Percentiles rank a stretch among this genome's conserved stretches.
Evolutionary conservation across 2,888 invertebrate species (phyloP).

Genomic region (Lasioglossum figueresi): DNA sequence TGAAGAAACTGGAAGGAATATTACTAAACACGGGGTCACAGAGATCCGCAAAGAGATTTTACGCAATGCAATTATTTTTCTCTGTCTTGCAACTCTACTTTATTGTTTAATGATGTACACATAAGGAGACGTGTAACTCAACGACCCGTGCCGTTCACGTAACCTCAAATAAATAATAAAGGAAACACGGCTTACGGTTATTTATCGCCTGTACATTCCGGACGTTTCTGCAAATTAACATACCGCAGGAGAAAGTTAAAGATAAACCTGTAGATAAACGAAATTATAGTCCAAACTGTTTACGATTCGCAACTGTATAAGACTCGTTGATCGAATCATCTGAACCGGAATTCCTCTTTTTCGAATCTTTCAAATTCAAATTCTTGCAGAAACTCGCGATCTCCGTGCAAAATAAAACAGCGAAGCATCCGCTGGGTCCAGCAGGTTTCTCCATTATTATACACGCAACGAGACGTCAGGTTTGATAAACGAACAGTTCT

Average conservation of each 20-base stretch:
- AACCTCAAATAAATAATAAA: not conserved
- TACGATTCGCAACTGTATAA: not conserved
- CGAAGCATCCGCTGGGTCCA: not conserved
- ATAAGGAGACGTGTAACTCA: not conserved
- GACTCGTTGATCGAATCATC: too few species aligned
- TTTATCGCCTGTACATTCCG: not conserved
- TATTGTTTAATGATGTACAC: not conserved
- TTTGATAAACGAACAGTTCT: constrained; percentile 4
- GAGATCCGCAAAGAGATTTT: not conserved
- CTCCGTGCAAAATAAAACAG: not conserved
- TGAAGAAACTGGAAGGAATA: not conserved
- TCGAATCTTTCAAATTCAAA: too few species aligned
- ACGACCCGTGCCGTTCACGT: not conserved
- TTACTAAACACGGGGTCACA: not conserved
- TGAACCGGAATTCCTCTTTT: not conserved
- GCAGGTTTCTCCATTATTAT: not conserved
- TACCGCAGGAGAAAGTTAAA: not conserved
- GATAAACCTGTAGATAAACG: too few species aligned
- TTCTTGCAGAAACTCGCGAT: not conserved
- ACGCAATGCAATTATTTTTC: not conserved
- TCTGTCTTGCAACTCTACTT: not conserved
- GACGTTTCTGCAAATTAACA: not conserved
- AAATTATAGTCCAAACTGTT: not conserved
- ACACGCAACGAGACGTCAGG: not conserved
- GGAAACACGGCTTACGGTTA: not conserved